Percentiles rank a stretch among this genome's conserved stretches.
Conservation (phyloP, 2,113 vertebrate species). For the Ranitomeya variabilis region DNA sequence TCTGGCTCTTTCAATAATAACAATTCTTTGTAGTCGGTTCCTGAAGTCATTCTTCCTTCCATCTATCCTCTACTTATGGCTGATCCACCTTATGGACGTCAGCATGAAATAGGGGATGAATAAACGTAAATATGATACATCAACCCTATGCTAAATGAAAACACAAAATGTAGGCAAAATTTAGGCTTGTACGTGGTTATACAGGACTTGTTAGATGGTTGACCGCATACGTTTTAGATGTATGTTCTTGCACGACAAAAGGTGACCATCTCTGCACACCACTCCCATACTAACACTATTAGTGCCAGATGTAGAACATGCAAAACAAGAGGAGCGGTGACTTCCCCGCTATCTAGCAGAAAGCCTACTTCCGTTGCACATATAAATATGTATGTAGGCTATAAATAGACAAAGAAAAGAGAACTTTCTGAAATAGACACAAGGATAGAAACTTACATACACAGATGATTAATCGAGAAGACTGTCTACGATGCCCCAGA, state of each 20-base stretch:
- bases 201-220: background rate
- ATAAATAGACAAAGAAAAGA: constrained; percentile 49
- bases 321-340: background rate
- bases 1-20: too few species aligned
- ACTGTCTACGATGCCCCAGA: background rate
- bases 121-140: too few species aligned
- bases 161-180: too few species aligned
- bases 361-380: constrained; percentile 37
- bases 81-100: too few species aligned
- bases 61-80: too few species aligned
- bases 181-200: background rate
- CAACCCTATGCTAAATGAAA: too few species aligned
- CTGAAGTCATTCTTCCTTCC: too few species aligned
- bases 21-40: too few species aligned
- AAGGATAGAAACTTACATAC: background rate
- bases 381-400: constrained; percentile 27
- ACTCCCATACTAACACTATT: background rate
- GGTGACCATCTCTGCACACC: background rate
- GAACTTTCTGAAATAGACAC: constrained; percentile 41
- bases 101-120: too few species aligned
- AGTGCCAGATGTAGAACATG: constrained; percentile 20
- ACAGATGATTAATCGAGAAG: constrained; percentile 6
- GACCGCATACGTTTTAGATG: background rate
- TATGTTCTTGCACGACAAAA: background rate
- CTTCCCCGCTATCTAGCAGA: constrained; percentile 42